phyloP scores from a whole-genome alignment of 2,888 invertebrate genomes.

The Ennomos erosarius region DNA sequence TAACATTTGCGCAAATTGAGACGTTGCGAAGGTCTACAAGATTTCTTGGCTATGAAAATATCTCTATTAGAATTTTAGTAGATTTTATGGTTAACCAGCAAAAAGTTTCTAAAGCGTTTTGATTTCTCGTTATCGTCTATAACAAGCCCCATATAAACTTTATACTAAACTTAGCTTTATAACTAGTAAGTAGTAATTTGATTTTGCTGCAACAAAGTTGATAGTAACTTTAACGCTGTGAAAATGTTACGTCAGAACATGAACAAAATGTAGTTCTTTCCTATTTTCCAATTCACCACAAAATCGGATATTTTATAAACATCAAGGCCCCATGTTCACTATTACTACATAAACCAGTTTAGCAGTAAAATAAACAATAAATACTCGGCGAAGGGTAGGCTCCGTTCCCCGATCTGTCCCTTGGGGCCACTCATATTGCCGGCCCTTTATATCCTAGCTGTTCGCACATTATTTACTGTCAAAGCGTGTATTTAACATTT shows the following conservation, averaged over 20 bases:
- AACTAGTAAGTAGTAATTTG: too few species aligned
- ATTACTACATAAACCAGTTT: conserved; percentile 42
- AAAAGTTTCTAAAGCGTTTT: too few species aligned
- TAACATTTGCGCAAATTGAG: conserved; percentile 13
- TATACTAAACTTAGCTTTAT: too few species aligned
- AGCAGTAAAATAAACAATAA: conserved; percentile 55
- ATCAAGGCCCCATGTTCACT: conserved; percentile 25
- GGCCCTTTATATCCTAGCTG: conserved; percentile 57
- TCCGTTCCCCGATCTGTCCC: conserved; percentile 59
- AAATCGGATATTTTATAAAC: conserved; percentile 36
- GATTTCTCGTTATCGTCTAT: too few species aligned
- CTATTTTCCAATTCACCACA: conserved; percentile 24
- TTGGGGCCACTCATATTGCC: conserved; percentile 57
- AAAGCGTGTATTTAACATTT: conserved; percentile 53
- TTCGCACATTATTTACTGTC: conserved; percentile 64
- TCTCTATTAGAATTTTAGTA: not conserved
- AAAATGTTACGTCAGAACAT: too few species aligned
- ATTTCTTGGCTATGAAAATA: not conserved
- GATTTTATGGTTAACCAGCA: too few species aligned
- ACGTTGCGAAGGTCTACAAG: not conserved
- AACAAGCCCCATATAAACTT: too few species aligned
- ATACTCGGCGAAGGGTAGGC: conserved; percentile 51
- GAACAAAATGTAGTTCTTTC: conserved; percentile 5
- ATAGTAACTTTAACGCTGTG: too few species aligned
- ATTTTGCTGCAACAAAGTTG: too few species aligned